Conservation (phyloP, 2,113 vertebrate genomes). For the Equus przewalskii region DNA sequence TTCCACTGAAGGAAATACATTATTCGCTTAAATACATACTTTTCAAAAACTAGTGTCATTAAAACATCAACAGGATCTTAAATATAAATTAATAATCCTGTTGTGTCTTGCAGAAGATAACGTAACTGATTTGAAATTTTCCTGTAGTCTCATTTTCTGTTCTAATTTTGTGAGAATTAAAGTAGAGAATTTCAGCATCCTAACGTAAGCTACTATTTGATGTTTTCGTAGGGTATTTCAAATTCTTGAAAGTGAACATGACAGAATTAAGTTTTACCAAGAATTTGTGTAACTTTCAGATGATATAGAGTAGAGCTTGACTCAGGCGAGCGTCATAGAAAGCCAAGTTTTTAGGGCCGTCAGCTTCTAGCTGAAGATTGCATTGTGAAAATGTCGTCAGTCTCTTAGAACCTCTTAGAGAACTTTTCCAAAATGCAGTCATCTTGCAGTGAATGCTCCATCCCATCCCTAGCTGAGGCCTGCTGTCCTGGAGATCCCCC, state of each 20-base stretch:
- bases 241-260: conserved; percentile 32
- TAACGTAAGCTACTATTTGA: conserved; percentile 27
- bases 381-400: not conserved
- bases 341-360: not conserved
- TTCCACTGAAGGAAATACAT: conserved; percentile 23
- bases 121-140: not conserved
- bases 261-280: conserved; percentile 14
- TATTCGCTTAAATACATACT: conserved; percentile 20
- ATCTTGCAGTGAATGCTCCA: not conserved
- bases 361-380: conserved; percentile 6
- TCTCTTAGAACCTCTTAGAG: not conserved
- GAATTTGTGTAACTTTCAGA: not conserved
- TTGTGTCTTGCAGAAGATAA: not conserved
- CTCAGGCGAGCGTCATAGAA: not conserved
- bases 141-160: conserved; percentile 17
- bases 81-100: conserved; percentile 21
- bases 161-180: conserved; percentile 29
- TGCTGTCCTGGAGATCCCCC: not conserved
- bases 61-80: conserved; percentile 47
- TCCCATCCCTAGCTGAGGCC: not conserved
- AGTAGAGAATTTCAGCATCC: conserved; percentile 48
- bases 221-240: conserved; percentile 36
- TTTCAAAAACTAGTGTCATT: conserved; percentile 60
- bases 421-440: not conserved
- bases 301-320: not conserved